A percentile compares a stretch with the other conserved stretches of the same genome.
These are phyloP conservation scores for Lacanobia oleracea DNA, from an alignment of 2,888 invertebrate species.

Conservation along the genomic window DNA sequence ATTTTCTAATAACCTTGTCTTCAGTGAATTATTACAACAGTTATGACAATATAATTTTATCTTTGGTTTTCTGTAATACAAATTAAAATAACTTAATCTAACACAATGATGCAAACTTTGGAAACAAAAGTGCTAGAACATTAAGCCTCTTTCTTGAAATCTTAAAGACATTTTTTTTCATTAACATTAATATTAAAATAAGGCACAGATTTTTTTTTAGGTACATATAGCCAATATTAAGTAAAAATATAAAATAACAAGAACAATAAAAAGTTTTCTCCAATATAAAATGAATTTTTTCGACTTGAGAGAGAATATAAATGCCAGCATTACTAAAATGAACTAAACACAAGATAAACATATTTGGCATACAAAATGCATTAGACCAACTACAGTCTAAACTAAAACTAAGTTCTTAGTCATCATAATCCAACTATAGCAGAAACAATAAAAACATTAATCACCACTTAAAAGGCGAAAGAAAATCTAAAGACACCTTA, in stretches of 20 bases:
- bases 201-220: neutral
- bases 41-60: slow-evolving; percentile 1
- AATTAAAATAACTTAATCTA: neutral
- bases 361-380: neutral
- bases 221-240: neutral
- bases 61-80: slow-evolving; percentile 40
- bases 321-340: neutral
- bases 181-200: neutral
- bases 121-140: neutral
- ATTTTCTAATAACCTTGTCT: neutral
- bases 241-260: neutral
- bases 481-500: neutral
- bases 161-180: neutral
- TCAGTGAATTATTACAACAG: neutral
- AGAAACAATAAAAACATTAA: slow-evolving; percentile 13
- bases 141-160: neutral
- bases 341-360: neutral
- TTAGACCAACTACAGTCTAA: neutral
- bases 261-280: neutral
- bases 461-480: neutral
- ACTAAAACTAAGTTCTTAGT: neutral
- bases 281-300: neutral
- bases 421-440: neutral
- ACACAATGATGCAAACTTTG: neutral
- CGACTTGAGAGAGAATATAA: neutral